These are phyloP conservation scores for Engraulis encrasicolus DNA, from an alignment of 2,113 vertebrate genomes.

Conservation along the genomic window DNA sequence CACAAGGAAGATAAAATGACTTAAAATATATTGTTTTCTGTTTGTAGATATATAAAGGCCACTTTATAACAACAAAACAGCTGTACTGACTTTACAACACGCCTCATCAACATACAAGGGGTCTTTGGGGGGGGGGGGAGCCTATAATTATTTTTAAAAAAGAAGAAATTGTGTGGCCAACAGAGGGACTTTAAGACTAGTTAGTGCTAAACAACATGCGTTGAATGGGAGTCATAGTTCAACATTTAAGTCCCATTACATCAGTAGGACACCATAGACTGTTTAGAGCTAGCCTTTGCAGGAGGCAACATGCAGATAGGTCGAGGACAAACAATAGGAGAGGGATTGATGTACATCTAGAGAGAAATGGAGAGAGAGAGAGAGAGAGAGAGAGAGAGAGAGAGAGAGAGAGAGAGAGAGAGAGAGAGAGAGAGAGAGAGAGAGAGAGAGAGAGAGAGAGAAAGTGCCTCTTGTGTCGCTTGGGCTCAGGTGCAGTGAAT, in stretches of 20 bases:
- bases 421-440: background rate
- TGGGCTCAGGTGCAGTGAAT: background rate
- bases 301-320: background rate
- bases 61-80: constrained; percentile 45
- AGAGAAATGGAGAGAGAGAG: background rate
- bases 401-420: too few relatives aligned
- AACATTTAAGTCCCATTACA: background rate
- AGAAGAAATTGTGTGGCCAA: background rate
- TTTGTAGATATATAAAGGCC: constrained; percentile 52
- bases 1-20: constrained; percentile 2
- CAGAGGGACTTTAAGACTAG: background rate
- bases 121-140: background rate
- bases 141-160: too few relatives aligned
- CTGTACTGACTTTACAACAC: background rate
- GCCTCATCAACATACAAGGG: background rate
- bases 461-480: background rate
- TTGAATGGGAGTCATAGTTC: background rate
- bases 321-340: background rate
- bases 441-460: background rate
- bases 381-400: background rate
- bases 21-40: constrained; percentile 4
- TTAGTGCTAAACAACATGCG: background rate
- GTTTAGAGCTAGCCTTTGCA: background rate
- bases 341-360: background rate
- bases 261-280: background rate